These are phyloP conservation scores for Aproaerema taeniolella DNA, from an alignment of 2,888 invertebrate species.

Conservation along the genomic window DNA sequence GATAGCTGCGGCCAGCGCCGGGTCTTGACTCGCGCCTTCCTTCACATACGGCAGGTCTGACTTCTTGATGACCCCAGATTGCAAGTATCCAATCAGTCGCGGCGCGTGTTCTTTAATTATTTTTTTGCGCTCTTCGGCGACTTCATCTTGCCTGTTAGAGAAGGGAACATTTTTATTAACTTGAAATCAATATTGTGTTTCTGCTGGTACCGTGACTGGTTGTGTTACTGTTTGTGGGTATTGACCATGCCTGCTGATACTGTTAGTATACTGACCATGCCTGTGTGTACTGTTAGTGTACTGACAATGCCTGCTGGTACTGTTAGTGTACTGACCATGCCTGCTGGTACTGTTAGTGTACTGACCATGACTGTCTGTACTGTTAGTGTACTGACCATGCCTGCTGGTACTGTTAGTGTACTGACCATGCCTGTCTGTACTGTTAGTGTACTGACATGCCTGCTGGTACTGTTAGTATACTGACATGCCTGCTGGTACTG, in stretches of 20 bases:
- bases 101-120: constrained; percentile 77
- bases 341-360: background rate
- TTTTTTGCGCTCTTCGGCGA: constrained; percentile 73
- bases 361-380: background rate
- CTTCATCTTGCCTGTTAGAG: constrained; percentile 57
- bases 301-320: background rate
- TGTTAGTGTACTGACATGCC: constrained; percentile 36
- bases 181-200: background rate
- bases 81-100: constrained; percentile 75
- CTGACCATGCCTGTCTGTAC: constrained; percentile 43
- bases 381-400: no score
- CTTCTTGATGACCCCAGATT: constrained; percentile 65
- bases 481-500: background rate
- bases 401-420: no score
- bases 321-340: background rate
- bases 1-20: no score
- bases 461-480: no score
- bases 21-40: constrained; percentile 20
- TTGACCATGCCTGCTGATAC: no score
- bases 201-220: background rate
- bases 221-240: background rate
- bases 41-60: constrained; percentile 52
- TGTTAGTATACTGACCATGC: no score
- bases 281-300: no score
- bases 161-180: background rate